These are phyloP conservation scores for Xenopus petersii DNA, from an alignment of 2,797 vertebrate genomes.

Conservation along the genomic window DNA sequence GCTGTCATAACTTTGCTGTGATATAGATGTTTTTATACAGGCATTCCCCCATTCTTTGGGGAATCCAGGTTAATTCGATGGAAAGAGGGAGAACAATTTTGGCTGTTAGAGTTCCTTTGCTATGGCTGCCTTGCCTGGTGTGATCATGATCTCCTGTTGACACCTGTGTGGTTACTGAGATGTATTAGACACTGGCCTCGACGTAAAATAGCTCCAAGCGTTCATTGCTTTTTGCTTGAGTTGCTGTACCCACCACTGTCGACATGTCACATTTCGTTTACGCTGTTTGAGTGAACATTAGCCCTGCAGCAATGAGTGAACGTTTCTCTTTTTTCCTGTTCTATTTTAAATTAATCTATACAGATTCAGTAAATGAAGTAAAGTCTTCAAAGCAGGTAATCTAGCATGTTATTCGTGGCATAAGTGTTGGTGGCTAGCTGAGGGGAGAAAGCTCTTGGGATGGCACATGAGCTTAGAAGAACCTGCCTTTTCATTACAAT, in stretches of 20 bases:
- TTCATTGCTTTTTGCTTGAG: slow-evolving; percentile 52
- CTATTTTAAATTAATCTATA: slow-evolving; percentile 50
- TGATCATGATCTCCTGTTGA: slow-evolving; percentile 50
- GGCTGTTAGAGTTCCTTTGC: slow-evolving; percentile 20
- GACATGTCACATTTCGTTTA: slow-evolving; percentile 62
- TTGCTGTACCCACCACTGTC: slow-evolving; percentile 48
- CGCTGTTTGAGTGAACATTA: slow-evolving; percentile 56
- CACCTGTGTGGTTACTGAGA: slow-evolving; percentile 56
- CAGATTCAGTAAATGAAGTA: slow-evolving; percentile 23
- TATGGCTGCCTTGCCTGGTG: background rate
- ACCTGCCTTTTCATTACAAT: slow-evolving; percentile 4
- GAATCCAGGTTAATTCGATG: slow-evolving; percentile 5
- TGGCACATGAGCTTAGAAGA: slow-evolving; percentile 15
- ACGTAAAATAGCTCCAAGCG: slow-evolving; percentile 54
- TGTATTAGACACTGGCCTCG: slow-evolving; percentile 51
- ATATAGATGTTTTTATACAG: background rate
- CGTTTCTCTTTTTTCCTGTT: slow-evolving; percentile 11
- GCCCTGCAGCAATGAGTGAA: slow-evolving; percentile 55
- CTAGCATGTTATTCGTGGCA: slow-evolving; percentile 49
- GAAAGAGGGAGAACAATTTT: slow-evolving; percentile 31
- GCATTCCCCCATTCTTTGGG: background rate
- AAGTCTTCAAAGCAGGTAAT: slow-evolving; percentile 41
- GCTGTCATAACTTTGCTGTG: background rate
- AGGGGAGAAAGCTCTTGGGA: background rate
- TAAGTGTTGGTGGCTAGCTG: slow-evolving; percentile 32